A percentile compares a stretch with the other conserved stretches of the same genome.
Evolutionary conservation across 2,113 vertebrate genomes (phyloP).

Genomic region (Pseudopodoces humilis): DNA sequence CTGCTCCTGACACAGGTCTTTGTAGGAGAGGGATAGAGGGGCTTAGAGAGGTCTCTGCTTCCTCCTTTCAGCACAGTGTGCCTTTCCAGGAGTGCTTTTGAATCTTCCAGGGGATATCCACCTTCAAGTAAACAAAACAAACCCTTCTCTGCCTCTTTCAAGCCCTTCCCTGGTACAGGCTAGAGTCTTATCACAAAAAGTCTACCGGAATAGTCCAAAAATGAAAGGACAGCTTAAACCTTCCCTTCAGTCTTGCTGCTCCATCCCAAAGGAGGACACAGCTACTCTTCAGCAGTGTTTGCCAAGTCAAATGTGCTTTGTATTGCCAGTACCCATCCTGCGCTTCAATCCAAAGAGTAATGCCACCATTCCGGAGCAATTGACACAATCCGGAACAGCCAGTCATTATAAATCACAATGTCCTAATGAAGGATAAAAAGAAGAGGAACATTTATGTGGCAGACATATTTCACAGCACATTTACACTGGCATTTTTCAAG

Average conservation of each 20-base stretch:
- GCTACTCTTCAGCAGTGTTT: not conserved
- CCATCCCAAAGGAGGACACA: not conserved
- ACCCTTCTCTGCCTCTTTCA: not conserved
- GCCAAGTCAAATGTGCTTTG: not conserved
- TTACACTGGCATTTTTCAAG: constrained; percentile 45
- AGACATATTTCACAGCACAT: constrained; percentile 36
- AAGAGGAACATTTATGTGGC: constrained; percentile 32
- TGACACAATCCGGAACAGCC: not conserved
- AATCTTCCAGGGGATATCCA: not conserved
- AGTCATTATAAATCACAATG: constrained; percentile 41
- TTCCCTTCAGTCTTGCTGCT: not conserved
- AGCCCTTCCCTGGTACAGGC: not conserved
- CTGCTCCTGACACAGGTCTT: not conserved
- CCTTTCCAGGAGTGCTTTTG: not conserved
- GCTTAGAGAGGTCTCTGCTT: not conserved
- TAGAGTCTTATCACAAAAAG: not conserved
- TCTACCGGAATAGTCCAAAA: not conserved
- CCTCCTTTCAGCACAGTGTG: not conserved
- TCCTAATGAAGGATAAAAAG: constrained; percentile 47
- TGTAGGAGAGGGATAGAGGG: not conserved
- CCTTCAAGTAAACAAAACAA: not conserved
- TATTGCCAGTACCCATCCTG: not conserved
- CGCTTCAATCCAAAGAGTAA: constrained; percentile 7
- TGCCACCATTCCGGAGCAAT: constrained; percentile 18
- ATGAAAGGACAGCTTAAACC: not conserved